Percentiles rank a stretch among this genome's conserved stretches.
Evolutionary conservation across 2,888 invertebrate species (phyloP).

Genomic region (Heliothis peltigera): DNA sequence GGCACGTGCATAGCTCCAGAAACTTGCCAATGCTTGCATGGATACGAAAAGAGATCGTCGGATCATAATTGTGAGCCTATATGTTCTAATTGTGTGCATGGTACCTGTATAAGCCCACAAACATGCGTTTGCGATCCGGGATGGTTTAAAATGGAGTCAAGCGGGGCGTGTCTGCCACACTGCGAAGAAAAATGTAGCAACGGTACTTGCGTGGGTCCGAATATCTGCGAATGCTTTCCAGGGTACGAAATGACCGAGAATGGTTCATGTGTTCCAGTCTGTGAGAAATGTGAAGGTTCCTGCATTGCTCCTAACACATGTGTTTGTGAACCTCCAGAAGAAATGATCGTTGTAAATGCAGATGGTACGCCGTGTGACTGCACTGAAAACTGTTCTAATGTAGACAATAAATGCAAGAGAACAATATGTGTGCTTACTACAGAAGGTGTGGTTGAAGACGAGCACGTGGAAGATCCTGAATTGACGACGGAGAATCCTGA

Average conservation of each 20-base stretch:
- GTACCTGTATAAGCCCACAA: constrained; percentile 60
- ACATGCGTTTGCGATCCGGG: constrained; percentile 59
- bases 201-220: constrained; percentile 64
- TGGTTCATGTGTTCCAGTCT: constrained; percentile 50
- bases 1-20: constrained; percentile 66
- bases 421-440: constrained; percentile 46
- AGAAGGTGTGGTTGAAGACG: neutral
- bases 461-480: neutral
- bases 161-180: constrained; percentile 53
- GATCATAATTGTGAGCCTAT: constrained; percentile 48
- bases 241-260: constrained; percentile 45
- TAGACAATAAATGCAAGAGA: constrained; percentile 37
- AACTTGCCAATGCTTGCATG: constrained; percentile 59
- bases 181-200: constrained; percentile 61
- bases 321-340: constrained; percentile 45
- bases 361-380: constrained; percentile 52
- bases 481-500: neutral
- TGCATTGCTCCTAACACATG: constrained; percentile 57
- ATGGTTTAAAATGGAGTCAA: constrained; percentile 55
- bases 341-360: constrained; percentile 18
- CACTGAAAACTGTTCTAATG: constrained; percentile 35
- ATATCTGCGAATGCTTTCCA: constrained; percentile 61
- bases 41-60: constrained; percentile 40
- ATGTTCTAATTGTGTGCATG: constrained; percentile 60
- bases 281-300: constrained; percentile 54